Base-by-base conservation (phyloP, 2,113 vertebrate species). In the Dermatemys mawii region DNA sequence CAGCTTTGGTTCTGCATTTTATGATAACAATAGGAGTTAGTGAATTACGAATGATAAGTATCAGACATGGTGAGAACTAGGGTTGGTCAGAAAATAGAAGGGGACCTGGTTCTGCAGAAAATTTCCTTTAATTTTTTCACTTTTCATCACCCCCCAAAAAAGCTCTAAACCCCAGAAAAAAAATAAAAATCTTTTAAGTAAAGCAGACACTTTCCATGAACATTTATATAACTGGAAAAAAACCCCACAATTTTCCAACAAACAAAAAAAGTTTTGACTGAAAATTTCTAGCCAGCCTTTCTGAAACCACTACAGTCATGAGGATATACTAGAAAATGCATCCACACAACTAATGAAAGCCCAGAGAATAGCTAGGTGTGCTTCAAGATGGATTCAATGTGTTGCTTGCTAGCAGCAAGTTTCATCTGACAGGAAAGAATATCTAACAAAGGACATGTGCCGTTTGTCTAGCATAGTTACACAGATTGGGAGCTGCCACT, bases 311-410 rank as follows among this genome's bases (percentile, higher is more conserved):
- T 35, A 67, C 60, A 67, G 8, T 35, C 16, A 12, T 3, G 44
- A 50, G 83, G 44, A 3, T 55, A 81, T 92, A 86, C 3, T 79
- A 9, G 9, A 3, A 83, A 78, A 81, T 70, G 6, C 35, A 83
- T 70, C 53, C 70, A 9, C 6, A 60, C 38, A 6, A 84, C 6
- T 41, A n/a, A 3, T 63, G 1, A 88, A 29, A 54, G 19, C 2
- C 2, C 60, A 81, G 32, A 83, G 83, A 1, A 22, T 32, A 49
- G 83, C n/a, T 83, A 49, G 16, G 14, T 7, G 51, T 6, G 55
- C 78, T 24, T 73, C 5, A 89, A 50, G n/a, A 49, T 11, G 26
- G 26, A 50, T 21, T 86, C 48, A 92, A 70, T 91, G 35, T 92
- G 4, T 73, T 5, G 26, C 38, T 85, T 88, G 12, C 8, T 82